phyloP scores from a whole-genome alignment of 2,113 vertebrate genomes.

The Oxyruncus cristatus region DNA sequence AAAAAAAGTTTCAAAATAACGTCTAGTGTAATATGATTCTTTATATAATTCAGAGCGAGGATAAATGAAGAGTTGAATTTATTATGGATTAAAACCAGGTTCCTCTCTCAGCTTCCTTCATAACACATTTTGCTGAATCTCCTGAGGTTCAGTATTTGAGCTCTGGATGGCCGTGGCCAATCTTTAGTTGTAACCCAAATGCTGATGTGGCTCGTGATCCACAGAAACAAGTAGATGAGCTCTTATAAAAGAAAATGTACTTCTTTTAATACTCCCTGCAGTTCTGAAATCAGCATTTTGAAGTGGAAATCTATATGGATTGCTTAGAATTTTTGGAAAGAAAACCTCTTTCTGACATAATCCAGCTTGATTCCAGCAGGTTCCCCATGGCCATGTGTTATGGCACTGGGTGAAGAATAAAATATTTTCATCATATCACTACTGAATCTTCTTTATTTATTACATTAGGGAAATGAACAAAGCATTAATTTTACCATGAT shows the following conservation, averaged over 20 bases:
- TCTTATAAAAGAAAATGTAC: background rate
- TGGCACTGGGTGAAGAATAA: background rate
- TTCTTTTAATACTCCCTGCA: background rate
- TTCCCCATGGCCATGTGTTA: background rate
- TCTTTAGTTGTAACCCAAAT: background rate
- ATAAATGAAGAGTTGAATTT: background rate
- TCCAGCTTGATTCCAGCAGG: background rate
- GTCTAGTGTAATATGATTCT: background rate
- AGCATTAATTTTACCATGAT: background rate
- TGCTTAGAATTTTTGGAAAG: background rate
- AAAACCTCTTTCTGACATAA: background rate
- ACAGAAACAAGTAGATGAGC: background rate
- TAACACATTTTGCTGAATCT: background rate
- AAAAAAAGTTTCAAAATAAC: background rate
- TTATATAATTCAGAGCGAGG: background rate
- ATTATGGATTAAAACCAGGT: background rate
- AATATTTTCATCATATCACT: background rate
- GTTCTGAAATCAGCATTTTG: background rate
- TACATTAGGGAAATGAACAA: background rate
- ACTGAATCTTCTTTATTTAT: background rate
- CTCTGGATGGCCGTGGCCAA: background rate
- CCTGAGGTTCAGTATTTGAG: background rate
- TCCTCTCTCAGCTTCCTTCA: background rate
- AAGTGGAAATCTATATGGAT: background rate
- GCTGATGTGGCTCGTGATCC: background rate